Base-by-base conservation (phyloP, 2,113 vertebrate species). In the Anthoscopus minutus region DNA sequence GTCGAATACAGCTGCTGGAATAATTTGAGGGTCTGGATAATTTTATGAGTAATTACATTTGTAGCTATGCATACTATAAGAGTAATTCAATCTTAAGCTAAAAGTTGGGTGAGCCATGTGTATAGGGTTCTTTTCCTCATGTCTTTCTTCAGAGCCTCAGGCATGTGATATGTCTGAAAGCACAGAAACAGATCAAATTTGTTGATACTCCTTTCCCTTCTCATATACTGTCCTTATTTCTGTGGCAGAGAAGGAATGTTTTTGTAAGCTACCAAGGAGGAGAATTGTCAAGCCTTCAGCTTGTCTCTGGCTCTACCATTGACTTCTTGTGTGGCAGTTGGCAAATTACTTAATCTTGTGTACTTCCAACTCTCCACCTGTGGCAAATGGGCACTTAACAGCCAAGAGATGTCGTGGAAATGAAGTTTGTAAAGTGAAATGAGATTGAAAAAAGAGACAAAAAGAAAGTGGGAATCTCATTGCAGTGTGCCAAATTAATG, bases 41-140 rank as follows among this genome's bases (percentile, higher is more conserved):
- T 95, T 96, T 97, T 96, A 92, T 92, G 67, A 94, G 79, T 92
- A 94, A 96, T 95, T 93, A 66, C 38, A 66, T 95, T 96, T 94
- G 64, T 94, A 90, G 78, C 74, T 86, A 64, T 95, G 84, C 88
- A 62, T 94, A 72, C 88, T 91, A 58, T 92, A 91, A 84, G 35
- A 89, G 72, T 90, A 96, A 95, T 91, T 92, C 88, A 95, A 86
- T 94, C 87, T 82, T 79, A 71, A 91, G 40, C 30, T 86, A 93
- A 79, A 56, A 58, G 40, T 74, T 88, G 51, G 22, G 13, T 74
- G 64, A 91, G 73, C 54, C 0, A 0, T 51, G 21, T 69, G 11
- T 45, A 33, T 74, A 45, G 24, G 8, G n/a, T 51, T 88, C 61
- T 74, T 91, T 92, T 83, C 24, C 25, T 69, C 45, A 78, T 73